A percentile compares a stretch with the other conserved stretches of the same genome.
Conservation (phyloP, 2,113 vertebrate species). For the Spermophilus dauricus region DNA sequence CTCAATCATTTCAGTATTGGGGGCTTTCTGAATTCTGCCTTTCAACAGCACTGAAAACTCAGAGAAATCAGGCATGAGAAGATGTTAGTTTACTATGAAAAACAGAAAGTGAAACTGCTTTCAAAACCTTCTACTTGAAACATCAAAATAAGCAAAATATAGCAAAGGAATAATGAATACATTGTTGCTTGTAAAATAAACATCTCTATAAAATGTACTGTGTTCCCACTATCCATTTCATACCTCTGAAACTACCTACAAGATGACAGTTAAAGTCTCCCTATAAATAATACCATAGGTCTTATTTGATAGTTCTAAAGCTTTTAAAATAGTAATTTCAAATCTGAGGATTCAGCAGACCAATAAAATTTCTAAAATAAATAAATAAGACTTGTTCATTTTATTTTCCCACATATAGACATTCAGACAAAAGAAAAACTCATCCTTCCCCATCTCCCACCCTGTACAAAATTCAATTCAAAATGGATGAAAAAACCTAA, state of each 20-base stretch:
- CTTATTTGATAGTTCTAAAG: neutral
- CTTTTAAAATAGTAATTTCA: neutral
- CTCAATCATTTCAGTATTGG: neutral
- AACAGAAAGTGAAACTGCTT: neutral
- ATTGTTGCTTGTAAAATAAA: neutral
- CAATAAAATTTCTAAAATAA: neutral
- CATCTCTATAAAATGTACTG: neutral
- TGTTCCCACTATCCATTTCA: neutral
- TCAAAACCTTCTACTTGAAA: slow-evolving; percentile 23
- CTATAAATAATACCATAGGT: neutral
- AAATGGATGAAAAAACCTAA: neutral
- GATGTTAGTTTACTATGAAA: neutral
- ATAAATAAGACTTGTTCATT: neutral
- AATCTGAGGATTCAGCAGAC: neutral
- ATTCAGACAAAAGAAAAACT: neutral
- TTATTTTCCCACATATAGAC: neutral
- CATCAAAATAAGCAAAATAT: neutral
- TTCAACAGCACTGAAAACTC: neutral
- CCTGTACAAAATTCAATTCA: neutral
- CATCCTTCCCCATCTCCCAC: neutral
- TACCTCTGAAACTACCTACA: neutral
- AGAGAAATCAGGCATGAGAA: neutral
- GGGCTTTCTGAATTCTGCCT: slow-evolving; percentile 35
- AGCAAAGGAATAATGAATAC: neutral
- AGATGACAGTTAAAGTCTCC: neutral